Evolutionary conservation across 2,797 vertebrate genomes (phyloP), one percentile per base, ranked within the genome.

Genomic region (Poeciliopsis infans): DNA sequence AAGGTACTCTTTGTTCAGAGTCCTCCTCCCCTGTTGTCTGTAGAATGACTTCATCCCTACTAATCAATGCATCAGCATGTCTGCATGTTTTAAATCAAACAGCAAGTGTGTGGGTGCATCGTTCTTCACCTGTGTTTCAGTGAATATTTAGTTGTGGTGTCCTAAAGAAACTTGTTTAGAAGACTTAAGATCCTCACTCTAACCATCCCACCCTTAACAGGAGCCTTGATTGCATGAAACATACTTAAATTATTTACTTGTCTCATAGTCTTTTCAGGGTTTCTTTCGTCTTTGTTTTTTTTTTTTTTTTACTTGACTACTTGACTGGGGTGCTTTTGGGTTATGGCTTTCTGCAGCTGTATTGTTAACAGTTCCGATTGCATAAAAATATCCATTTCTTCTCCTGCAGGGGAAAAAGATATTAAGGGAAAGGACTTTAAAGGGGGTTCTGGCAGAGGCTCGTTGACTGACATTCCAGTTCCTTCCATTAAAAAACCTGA

Each of bases 1-100:
- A 97, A 97, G 97, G 97, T 97, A 97, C 93, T 89, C 87, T 85
- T 86, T 84, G 72, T 84, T 84, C 79, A 83, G 79, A 86, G 85
- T 80, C 87, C 39, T 59, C 55, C 79, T 75, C 82, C 72, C 80
- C 68, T 80, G 71, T 81, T 82, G 89, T 89, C 70, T 85, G 78
- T 92, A 86, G 87, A 92, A 77, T 87, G 74, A 87, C 89, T 82
- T 78, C 88, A 78, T 83, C 77, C 76, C 75, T 90, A 95, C 94
- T 95, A 95, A 96, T 95, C 89, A 91, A 91, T 84, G 79, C 88
- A 85, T 77, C 74, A 86, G 95, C 95, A 96, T 95, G 95, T 90
- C 79, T 95, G 95, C 95, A 96, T 96, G 95, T 92, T 85, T 83
- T 77, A 82, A 86, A 89, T 95, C 85, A 88, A 81, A 75, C 76